A percentile compares a stretch with the other conserved stretches of the same genome.
Evolutionary conservation across 1,140 invertebrate species (phyloP).

Genomic region (Procambarus clarkii): DNA sequence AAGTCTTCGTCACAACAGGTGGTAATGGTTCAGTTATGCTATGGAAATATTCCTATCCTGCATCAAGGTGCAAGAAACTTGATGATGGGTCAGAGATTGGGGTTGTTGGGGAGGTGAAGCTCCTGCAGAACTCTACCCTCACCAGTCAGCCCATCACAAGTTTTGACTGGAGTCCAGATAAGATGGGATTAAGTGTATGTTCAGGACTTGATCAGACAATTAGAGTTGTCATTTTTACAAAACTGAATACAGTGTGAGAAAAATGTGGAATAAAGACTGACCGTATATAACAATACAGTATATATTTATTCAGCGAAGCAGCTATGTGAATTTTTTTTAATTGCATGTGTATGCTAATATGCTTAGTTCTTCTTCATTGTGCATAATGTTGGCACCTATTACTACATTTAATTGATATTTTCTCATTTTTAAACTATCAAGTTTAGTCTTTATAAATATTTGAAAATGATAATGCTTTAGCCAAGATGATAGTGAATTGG

Average conservation of each 20-base stretch:
- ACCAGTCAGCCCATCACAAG: constrained; percentile 92
- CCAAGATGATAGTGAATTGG: too few species aligned
- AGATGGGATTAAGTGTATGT: constrained; percentile 89
- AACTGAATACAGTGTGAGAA: constrained; percentile 82
- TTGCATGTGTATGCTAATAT: too few species aligned
- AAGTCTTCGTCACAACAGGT: constrained; percentile 93
- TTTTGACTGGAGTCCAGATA: constrained; percentile 94
- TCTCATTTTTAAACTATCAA: too few species aligned
- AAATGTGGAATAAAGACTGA: neutral
- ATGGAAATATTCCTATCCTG: constrained; percentile 96
- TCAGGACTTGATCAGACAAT: constrained; percentile 94
- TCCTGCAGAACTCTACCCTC: constrained; percentile 87
- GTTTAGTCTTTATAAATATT: too few species aligned
- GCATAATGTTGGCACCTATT: too few species aligned
- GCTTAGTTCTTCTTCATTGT: too few species aligned
- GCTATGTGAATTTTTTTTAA: too few species aligned
- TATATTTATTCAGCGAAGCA: too few species aligned
- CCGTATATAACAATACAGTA: too few species aligned
- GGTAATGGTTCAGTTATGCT: constrained; percentile 90
- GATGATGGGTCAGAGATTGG: constrained; percentile 84
- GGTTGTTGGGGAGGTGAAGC: constrained; percentile 84
- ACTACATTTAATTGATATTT: too few species aligned
- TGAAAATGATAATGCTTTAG: too few species aligned
- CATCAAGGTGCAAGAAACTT: constrained; percentile 83
- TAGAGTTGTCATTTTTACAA: constrained; percentile 92